phyloP scores from a whole-genome alignment of 2,113 vertebrate species.

The Fulica atra region DNA sequence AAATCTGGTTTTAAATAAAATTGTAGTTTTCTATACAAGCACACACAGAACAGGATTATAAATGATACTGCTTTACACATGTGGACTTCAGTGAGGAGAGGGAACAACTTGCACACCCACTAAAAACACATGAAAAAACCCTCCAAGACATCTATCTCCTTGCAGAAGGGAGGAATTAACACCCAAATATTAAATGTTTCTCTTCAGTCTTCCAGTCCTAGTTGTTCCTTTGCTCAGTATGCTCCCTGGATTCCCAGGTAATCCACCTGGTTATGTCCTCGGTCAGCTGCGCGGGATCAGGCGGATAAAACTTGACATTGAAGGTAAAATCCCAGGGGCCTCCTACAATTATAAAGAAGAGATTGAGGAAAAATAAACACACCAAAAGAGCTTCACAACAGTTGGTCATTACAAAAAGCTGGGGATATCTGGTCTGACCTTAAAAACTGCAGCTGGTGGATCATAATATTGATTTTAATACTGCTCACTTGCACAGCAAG shows the following conservation, averaged over 20 bases:
- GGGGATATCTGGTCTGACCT: not conserved
- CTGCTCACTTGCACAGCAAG: not conserved
- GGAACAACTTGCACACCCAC: not conserved
- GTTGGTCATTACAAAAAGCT: not conserved
- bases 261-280: conserved; percentile 96
- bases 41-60: not conserved
- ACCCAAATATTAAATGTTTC: not conserved
- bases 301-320: conserved; percentile 91
- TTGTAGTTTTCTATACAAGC: not conserved
- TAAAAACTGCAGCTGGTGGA: not conserved
- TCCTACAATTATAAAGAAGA: conserved; percentile 68
- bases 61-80: not conserved
- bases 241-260: not conserved
- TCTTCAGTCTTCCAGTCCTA: too few relatives aligned
- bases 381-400: not conserved
- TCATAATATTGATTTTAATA: not conserved
- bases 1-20: not conserved
- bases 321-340: conserved; percentile 84
- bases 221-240: not conserved
- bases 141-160: not conserved
- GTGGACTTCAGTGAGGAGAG: not conserved
- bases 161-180: not conserved
- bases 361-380: not conserved
- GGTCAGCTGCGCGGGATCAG: conserved; percentile 94
- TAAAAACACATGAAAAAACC: not conserved